Evolutionary conservation across 2,113 vertebrate species (phyloP), one percentile per base, ranked within the genome.

Genomic region (Pelobates fuscus): DNA sequence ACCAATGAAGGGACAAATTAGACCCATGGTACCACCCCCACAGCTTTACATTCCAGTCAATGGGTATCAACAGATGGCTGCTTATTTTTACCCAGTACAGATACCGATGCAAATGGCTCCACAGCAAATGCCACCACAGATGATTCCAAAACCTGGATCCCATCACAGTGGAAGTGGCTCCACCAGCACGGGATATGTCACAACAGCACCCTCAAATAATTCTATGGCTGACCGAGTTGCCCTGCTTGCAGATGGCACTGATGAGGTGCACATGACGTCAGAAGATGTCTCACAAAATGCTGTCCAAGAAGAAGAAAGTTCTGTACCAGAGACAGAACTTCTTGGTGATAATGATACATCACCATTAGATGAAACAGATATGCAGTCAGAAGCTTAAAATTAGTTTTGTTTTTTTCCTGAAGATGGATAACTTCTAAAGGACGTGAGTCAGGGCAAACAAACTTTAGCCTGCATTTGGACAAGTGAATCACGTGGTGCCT

Each of bases 41-140:
- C 97, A 98, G 83, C 93, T 98, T 64, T 99, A 98, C 85, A 98
- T 99, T 83, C 96, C 96, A 0, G 94, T 99, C 65, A 98, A 98
- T 0, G 96, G 96, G 57, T 98, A 98, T 77, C 96, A 98, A 82
- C 94, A 95, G 0, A 92, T 98, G 90, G 94, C 94, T 0, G 92
- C 94, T 8, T 94, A 93, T 14, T 99, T 98, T 88, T 99, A 96
- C 82, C 94, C 96, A 0, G 94, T 98, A 83, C 97, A 99, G 81
- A 96, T 98, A 72, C 94, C 95, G 12, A 89, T 98, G 93, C 93
- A 93, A 71, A 93, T 98, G 88, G 91, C 95, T 20, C 93, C 94
- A 5, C 96, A 95, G 84, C 95, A 94, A 58, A 88, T 96, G 25
- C 93, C 94, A 26, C 88, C 91, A 5, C 95, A 91, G 71, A 86